These are phyloP conservation scores for Capitella teleta DNA, from an alignment of 1,140 invertebrate species.

Conservation along the genomic window DNA sequence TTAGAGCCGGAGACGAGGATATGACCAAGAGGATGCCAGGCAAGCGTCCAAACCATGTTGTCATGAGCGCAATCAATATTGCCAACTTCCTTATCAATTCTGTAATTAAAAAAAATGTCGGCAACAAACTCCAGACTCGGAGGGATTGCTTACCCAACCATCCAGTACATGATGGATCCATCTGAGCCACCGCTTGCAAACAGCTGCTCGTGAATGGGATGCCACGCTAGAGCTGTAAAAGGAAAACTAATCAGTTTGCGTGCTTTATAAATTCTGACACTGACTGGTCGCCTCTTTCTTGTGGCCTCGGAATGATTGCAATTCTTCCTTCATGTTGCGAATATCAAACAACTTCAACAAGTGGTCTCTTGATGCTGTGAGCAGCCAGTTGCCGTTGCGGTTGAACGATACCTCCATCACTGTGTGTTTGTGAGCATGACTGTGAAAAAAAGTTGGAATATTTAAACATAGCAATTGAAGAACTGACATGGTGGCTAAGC, in stretches of 20 bases:
- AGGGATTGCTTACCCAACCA: slow-evolving; percentile 72
- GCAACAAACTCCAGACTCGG: background rate
- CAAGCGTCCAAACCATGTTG: slow-evolving; percentile 95
- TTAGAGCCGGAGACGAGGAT: slow-evolving; percentile 96
- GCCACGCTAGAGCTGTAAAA: slow-evolving; percentile 71
- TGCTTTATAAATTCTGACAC: background rate
- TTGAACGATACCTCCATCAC: slow-evolving; percentile 99
- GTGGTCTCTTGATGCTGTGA: slow-evolving; percentile 97
- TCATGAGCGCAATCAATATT: slow-evolving; percentile 97
- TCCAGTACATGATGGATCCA: slow-evolving; percentile 96
- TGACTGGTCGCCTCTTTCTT: slow-evolving; percentile 92
- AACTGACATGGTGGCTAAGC: slow-evolving; percentile 51
- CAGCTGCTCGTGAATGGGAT: slow-evolving; percentile 89
- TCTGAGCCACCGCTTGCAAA: slow-evolving; percentile 95
- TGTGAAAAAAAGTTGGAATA: slow-evolving; percentile 25
- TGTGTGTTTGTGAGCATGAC: slow-evolving; percentile 96
- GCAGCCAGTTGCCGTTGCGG: slow-evolving; percentile 96
- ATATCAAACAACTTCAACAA: slow-evolving; percentile 97
- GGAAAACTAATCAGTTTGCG: background rate
- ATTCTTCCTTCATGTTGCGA: slow-evolving; percentile 78
- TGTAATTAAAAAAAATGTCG: slow-evolving; percentile 35
- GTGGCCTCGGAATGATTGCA: slow-evolving; percentile 93
- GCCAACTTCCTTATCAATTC: slow-evolving; percentile 94
- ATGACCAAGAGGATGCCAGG: slow-evolving; percentile 98
- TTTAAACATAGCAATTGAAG: background rate